A percentile compares a stretch with the other conserved stretches of the same genome.
phyloP scores from a whole-genome alignment of 2,888 invertebrate genomes.

The Eumerus sabulonum region DNA sequence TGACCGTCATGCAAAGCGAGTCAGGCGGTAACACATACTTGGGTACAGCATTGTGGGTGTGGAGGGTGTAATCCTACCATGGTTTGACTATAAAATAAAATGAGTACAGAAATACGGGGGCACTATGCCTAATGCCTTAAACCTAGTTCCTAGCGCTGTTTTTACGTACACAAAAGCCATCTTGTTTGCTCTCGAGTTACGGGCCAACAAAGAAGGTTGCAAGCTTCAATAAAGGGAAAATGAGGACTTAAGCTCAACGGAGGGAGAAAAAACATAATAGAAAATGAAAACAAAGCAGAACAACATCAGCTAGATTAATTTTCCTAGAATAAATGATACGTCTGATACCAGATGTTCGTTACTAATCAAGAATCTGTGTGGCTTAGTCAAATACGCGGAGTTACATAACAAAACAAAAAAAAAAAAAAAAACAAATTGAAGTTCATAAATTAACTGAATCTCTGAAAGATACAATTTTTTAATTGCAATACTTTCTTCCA shows the following conservation, averaged over 20 bases:
- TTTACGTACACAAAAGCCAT: not conserved
- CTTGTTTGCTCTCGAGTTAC: not conserved
- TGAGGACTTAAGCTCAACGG: too few species aligned
- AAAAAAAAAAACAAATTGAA: conserved; percentile 11
- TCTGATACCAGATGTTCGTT: conserved; percentile 19
- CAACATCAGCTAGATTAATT: conserved; percentile 7
- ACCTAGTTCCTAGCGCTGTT: not conserved
- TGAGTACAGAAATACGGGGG: not conserved
- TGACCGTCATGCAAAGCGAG: conserved; percentile 1
- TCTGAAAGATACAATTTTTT: conserved; percentile 38
- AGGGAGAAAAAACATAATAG: conserved; percentile 6
- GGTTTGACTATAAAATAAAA: conserved; percentile 24
- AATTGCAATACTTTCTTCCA: conserved; percentile 15
- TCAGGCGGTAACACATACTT: conserved; percentile 19
- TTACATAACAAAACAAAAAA: too few species aligned
- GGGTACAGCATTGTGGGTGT: conserved; percentile 4
- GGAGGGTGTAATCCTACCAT: conserved; percentile 12
- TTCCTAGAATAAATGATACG: conserved; percentile 15
- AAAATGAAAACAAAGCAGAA: not conserved
- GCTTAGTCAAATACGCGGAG: not conserved
- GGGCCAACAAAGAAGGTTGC: not conserved
- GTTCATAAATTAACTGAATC: conserved; percentile 31
- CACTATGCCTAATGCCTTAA: not conserved
- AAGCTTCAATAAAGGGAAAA: too few species aligned
- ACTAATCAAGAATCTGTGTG: not conserved